Evolutionary conservation across 2,888 invertebrate genomes (phyloP).

Genomic region (Biston stratarius): DNA sequence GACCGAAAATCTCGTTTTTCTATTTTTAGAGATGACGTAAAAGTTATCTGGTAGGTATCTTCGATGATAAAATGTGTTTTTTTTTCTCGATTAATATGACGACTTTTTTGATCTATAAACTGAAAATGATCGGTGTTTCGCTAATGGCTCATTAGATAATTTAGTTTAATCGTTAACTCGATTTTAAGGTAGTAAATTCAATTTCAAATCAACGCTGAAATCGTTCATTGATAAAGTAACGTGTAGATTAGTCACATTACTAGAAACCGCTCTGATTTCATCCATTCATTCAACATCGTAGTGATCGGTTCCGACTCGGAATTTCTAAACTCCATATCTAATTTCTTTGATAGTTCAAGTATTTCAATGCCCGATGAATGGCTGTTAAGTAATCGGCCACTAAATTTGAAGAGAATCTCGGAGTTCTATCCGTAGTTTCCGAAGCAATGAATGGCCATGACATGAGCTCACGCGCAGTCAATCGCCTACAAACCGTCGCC

Average conservation of each 20-base stretch:
- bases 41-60: conserved; percentile 38
- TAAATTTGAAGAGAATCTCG: conserved; percentile 36
- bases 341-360: conserved; percentile 25
- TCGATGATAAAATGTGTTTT: conserved; percentile 25
- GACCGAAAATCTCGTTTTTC: conserved; percentile 39
- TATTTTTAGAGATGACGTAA: conserved; percentile 44
- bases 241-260: conserved; percentile 34
- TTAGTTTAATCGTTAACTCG: background rate
- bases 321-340: conserved; percentile 7
- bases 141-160: conserved; percentile 12
- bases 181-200: background rate
- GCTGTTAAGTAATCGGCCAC: conserved; percentile 29
- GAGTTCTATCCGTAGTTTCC: conserved; percentile 44
- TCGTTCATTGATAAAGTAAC: conserved; percentile 26
- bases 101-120: conserved; percentile 40
- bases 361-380: conserved; percentile 21
- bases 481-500: conserved; percentile 68
- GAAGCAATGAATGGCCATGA: conserved; percentile 72
- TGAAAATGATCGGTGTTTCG: conserved; percentile 25
- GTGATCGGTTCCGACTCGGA: conserved; percentile 5
- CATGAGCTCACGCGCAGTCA: conserved; percentile 70
- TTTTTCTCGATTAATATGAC: conserved; percentile 37
- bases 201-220: conserved; percentile 26
- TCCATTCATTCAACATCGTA: conserved; percentile 23
- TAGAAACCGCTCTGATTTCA: conserved; percentile 24